A percentile compares a stretch with the other conserved stretches of the same genome.
Evolutionary conservation across 2,113 vertebrate genomes (phyloP).

Genomic region (Thryonomys swinderianus): DNA sequence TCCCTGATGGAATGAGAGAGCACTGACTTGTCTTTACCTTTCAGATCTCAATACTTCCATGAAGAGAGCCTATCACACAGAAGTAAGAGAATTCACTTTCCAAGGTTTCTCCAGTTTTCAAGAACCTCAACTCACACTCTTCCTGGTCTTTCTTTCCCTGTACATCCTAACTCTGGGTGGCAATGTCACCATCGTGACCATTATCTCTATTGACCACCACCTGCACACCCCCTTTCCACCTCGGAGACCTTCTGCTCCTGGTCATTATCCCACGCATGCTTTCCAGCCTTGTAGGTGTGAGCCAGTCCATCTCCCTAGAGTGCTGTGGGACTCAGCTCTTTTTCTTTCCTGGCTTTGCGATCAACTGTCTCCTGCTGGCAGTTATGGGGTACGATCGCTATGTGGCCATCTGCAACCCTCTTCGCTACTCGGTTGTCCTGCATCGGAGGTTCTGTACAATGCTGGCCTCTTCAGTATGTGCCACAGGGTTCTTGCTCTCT

Average conservation of each 20-base stretch:
- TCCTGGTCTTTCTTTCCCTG: constrained; percentile 53
- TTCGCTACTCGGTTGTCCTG: constrained; percentile 53
- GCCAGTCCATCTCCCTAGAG: constrained; percentile 47
- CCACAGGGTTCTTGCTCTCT: background rate
- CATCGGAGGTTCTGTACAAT: constrained; percentile 39
- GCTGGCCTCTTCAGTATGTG: constrained; percentile 34
- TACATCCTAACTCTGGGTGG: constrained; percentile 64
- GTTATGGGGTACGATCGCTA: constrained; percentile 59
- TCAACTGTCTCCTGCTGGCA: constrained; percentile 66
- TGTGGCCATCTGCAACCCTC: constrained; percentile 52
- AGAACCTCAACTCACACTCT: constrained; percentile 38
- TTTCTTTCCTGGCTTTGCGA: constrained; percentile 70
- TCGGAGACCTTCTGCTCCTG: constrained; percentile 69
- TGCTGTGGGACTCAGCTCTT: constrained; percentile 66
- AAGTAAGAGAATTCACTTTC: constrained; percentile 64
- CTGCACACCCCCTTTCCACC: constrained; percentile 68
- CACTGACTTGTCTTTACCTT: background rate
- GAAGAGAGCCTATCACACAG: constrained; percentile 51
- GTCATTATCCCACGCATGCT: constrained; percentile 66
- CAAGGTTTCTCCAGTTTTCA: constrained; percentile 63
- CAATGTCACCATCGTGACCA: constrained; percentile 57
- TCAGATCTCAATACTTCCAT: background rate
- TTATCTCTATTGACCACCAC: background rate
- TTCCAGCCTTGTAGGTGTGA: constrained; percentile 40
- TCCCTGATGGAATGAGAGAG: background rate